Conservation (phyloP, 2,797 vertebrate genomes). For the Lindbergichthys nudifrons region DNA sequence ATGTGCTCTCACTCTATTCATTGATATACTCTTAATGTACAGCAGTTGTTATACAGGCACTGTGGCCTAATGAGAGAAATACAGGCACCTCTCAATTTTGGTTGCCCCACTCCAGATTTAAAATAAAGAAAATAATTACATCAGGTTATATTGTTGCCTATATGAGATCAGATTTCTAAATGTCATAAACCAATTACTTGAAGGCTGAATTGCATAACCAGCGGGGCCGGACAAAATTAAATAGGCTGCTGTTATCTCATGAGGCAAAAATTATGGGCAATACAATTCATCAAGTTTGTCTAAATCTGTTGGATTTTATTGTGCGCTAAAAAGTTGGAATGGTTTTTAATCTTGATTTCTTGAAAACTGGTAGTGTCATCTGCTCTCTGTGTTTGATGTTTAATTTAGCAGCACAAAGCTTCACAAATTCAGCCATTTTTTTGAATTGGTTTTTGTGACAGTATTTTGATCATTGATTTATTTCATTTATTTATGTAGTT, state of each 20-base stretch:
- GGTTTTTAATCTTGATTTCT: background rate
- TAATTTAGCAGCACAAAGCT: background rate
- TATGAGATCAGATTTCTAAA: background rate
- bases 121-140: slow-evolving; percentile 20
- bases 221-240: background rate
- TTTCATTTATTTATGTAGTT: too few relatives aligned
- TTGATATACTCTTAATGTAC: background rate
- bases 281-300: background rate
- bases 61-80: background rate
- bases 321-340: background rate
- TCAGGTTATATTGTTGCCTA: slow-evolving; percentile 1
- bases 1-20: background rate
- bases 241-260: background rate
- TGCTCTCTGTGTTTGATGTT: background rate
- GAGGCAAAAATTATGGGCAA: background rate
- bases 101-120: background rate
- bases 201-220: background rate
- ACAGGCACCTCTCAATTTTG: background rate
- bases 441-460: background rate
- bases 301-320: background rate
- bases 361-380: background rate
- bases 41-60: background rate
- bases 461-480: too few relatives aligned
- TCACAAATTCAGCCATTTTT: background rate
- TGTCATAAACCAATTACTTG: slow-evolving; percentile 6